Evolutionary conservation across 2,797 vertebrate species (phyloP).

Genomic region (Molossus molossus): DNA sequence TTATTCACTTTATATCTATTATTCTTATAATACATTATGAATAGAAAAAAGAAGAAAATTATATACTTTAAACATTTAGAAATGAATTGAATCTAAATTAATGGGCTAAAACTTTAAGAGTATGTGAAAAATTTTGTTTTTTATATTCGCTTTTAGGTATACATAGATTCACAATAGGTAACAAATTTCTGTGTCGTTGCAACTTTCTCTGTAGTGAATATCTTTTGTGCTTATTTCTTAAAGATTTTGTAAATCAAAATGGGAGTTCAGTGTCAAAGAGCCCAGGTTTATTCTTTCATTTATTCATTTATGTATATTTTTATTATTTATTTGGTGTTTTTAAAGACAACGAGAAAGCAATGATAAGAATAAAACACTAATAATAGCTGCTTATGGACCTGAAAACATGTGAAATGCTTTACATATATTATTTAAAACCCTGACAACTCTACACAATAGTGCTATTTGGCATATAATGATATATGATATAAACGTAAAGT

Average conservation of each 20-base stretch:
- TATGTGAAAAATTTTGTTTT: background rate
- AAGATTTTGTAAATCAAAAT: background rate
- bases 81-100: background rate
- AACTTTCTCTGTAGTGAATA: background rate
- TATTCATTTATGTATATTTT: background rate
- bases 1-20: background rate
- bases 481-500: background rate
- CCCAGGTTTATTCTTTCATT: background rate
- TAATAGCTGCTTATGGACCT: background rate
- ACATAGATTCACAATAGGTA: background rate
- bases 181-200: background rate
- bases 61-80: background rate
- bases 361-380: background rate
- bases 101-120: background rate
- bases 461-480: background rate
- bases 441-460: background rate
- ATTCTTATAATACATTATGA: background rate
- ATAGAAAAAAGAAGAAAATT: background rate
- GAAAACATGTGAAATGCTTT: background rate
- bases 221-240: background rate
- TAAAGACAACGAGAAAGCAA: background rate
- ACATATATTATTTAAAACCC: background rate
- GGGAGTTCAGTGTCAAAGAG: background rate
- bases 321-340: background rate
- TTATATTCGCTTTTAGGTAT: background rate